Conservation (phyloP, 2,888 invertebrate species). For the Spilosoma lubricipeda region DNA sequence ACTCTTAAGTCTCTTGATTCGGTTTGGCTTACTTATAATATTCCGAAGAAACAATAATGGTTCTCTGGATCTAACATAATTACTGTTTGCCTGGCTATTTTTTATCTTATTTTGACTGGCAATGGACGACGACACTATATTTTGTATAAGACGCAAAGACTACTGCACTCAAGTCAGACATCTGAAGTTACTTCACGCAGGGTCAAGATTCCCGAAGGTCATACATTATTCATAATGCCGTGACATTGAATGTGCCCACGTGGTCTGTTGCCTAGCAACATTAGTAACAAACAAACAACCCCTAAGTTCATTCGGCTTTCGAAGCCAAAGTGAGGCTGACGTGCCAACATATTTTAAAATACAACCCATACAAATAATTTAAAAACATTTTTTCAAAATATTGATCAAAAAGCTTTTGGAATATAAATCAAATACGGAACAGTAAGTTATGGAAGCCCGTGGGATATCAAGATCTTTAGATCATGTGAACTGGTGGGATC, state of each 20-base stretch:
- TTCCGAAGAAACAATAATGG: background rate
- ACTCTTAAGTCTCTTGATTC: no score
- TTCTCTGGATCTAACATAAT: background rate
- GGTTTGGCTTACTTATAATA: background rate
- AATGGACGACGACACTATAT: background rate
- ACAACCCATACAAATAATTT: background rate
- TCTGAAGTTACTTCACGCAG: conserved; percentile 41
- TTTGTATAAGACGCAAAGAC: no score
- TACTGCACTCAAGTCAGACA: background rate
- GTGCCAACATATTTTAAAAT: conserved; percentile 23
- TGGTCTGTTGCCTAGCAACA: conserved; percentile 72
- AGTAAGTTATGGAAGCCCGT: conserved; percentile 62
- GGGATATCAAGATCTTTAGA: conserved; percentile 70
- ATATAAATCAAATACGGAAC: conserved; percentile 1
- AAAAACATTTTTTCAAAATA: background rate
- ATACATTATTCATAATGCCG: conserved; percentile 68
- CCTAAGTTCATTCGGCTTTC: conserved; percentile 64
- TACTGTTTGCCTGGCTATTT: no score
- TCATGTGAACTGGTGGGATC: conserved; percentile 78
- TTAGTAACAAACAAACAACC: conserved; percentile 68
- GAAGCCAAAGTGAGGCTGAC: conserved; percentile 33
- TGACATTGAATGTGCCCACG: conserved; percentile 75
- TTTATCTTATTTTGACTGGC: background rate
- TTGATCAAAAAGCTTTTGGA: background rate
- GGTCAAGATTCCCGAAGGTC: conserved; percentile 75